Percentiles rank a stretch among this genome's conserved stretches.
These are phyloP conservation scores for Diplodus sargus DNA, from an alignment of 2,797 vertebrate species.

Conservation along the genomic window DNA sequence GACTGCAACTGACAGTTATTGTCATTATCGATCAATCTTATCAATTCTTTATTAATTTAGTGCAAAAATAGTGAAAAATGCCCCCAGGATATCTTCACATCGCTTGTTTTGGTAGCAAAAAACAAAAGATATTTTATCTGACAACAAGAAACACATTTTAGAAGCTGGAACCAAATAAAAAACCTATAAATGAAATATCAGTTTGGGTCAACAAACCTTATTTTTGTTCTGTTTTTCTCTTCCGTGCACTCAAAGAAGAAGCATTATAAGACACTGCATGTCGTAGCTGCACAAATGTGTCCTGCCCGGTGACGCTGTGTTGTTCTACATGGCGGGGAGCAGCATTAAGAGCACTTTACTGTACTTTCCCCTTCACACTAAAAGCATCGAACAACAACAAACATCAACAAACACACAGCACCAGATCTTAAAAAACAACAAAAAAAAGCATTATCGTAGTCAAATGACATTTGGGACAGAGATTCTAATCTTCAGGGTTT, in stretches of 20 bases:
- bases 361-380: not conserved
- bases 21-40: not conserved
- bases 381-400: not conserved
- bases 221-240: not conserved
- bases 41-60: not conserved
- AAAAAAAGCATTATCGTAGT: not conserved
- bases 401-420: not conserved
- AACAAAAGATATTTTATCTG: no score
- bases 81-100: not conserved
- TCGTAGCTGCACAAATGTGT: not conserved
- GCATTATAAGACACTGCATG: not conserved
- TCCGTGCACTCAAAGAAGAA: not conserved
- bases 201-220: not conserved
- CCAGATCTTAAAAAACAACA: not conserved
- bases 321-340: slow-evolving; percentile 9
- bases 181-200: no score
- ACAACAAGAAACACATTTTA: not conserved
- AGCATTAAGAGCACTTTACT: slow-evolving; percentile 16
- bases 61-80: not conserved
- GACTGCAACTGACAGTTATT: no score
- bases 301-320: not conserved
- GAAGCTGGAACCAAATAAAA: not conserved
- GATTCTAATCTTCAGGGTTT: no score
- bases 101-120: no score
- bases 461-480: not conserved